A percentile compares a stretch with the other conserved stretches of the same genome.
These are phyloP conservation scores for Tridacna crocea DNA, from an alignment of 2,888 invertebrate species.

Conservation along the genomic window DNA sequence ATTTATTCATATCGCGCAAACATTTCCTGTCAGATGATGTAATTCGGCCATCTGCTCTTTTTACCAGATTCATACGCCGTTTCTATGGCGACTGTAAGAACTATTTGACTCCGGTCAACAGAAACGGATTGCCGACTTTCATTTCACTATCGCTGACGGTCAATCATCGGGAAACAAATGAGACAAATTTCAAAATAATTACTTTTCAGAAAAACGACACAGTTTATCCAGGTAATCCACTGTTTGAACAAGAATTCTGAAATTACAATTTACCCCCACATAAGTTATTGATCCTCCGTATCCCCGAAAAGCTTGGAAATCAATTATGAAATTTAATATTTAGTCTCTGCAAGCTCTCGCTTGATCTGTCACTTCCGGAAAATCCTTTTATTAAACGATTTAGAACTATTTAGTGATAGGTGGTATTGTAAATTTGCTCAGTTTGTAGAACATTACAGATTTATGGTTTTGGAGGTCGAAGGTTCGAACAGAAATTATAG, in stretches of 20 bases:
- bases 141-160: conserved; percentile 41
- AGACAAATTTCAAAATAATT: conserved; percentile 27
- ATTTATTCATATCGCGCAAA: conserved; percentile 55
- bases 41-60: conserved; percentile 56
- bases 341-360: conserved; percentile 8
- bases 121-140: conserved; percentile 38
- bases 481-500: too few species aligned
- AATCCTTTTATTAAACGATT: conserved; percentile 8
- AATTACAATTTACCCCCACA: conserved; percentile 39
- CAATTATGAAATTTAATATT: conserved; percentile 23
- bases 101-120: conserved; percentile 41
- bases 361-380: conserved; percentile 16
- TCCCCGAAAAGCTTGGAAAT: conserved; percentile 24
- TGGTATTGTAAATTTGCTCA: too few species aligned
- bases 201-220: conserved; percentile 19
- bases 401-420: not conserved
- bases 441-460: too few species aligned
- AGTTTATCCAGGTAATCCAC: conserved; percentile 39
- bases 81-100: conserved; percentile 43
- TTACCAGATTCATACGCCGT: conserved; percentile 26
- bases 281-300: conserved; percentile 16
- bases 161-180: conserved; percentile 22
- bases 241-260: conserved; percentile 33
- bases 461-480: too few species aligned
- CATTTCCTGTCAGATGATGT: conserved; percentile 42